Conservation (phyloP, 2,888 invertebrate species). For the Chirona hameri region DNA sequence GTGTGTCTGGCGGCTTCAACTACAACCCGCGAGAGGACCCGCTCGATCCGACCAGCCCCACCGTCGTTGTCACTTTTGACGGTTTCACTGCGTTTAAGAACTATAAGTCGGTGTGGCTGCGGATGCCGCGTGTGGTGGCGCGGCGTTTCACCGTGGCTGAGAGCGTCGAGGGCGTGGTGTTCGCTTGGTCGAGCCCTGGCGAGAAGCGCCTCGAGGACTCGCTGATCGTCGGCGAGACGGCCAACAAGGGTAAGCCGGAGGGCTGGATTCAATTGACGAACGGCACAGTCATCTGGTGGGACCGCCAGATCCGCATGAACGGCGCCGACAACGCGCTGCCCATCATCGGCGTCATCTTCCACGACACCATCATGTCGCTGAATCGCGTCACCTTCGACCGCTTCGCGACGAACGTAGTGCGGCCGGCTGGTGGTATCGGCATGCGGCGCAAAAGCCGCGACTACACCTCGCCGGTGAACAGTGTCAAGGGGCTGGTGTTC, state of each 20-base stretch:
- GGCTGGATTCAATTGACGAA: not conserved
- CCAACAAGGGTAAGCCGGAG: constrained; percentile 27
- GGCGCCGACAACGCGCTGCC: constrained; percentile 2
- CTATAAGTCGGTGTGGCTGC: not conserved
- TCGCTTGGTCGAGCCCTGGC: not conserved
- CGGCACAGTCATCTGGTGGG: not conserved
- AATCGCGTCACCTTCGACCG: not conserved
- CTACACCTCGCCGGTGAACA: constrained; percentile 23
- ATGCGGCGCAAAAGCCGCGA: not conserved
- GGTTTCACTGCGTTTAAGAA: constrained; percentile 12
- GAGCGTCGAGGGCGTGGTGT: constrained; percentile 5
- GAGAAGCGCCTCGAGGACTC: not conserved
- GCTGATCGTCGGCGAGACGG: constrained; percentile 12
- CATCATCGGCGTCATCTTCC: constrained; percentile 12
- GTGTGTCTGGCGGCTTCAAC: not conserved
- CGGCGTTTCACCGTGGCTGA: not conserved
- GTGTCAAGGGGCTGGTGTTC: not conserved
- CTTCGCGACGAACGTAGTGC: not conserved
- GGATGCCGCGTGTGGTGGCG: not conserved
- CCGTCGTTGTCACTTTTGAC: not conserved
- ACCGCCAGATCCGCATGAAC: constrained; percentile 25
- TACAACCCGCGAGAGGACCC: not conserved
- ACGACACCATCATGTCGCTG: not conserved
- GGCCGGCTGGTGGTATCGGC: constrained; percentile 4
- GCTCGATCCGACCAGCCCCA: not conserved